Conservation (phyloP, 2,888 invertebrate genomes). For the Cantharis flavilabris region DNA sequence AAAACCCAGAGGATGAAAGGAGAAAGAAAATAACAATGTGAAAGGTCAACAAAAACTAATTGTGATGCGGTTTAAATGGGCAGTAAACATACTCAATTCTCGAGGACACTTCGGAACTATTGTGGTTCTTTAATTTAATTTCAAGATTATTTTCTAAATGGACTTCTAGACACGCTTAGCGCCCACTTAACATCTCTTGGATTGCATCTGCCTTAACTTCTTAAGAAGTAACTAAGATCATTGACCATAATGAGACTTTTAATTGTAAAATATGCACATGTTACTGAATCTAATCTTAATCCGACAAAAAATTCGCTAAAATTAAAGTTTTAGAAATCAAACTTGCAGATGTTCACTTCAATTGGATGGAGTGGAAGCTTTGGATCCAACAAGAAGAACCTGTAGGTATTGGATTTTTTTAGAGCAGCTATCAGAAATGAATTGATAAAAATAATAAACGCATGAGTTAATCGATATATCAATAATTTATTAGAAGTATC, state of each 20-base stretch:
- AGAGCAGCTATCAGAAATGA: background rate
- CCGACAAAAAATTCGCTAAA: background rate
- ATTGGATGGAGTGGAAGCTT: no score
- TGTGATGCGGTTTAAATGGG: constrained; percentile 36
- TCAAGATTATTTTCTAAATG: constrained; percentile 22
- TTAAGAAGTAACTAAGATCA: constrained; percentile 21
- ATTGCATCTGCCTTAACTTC: constrained; percentile 27
- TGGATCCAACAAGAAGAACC: no score
- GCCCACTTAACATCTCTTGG: constrained; percentile 28
- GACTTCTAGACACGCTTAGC: constrained; percentile 31
- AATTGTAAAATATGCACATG: background rate
- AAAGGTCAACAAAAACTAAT: constrained; percentile 37
- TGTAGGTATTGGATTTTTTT: no score
- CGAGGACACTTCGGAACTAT: constrained; percentile 38
- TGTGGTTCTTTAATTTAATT: constrained; percentile 38
- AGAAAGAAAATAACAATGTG: constrained; percentile 13
- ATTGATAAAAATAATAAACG: background rate
- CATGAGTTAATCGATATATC: background rate
- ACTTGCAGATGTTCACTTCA: background rate
- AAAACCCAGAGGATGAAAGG: background rate
- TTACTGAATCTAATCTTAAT: background rate
- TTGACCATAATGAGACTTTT: constrained; percentile 13
- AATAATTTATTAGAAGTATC: background rate
- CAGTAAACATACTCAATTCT: constrained; percentile 35
- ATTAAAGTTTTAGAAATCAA: background rate